These are phyloP conservation scores for Condylostylus longicornis DNA, from an alignment of 1,140 invertebrate genomes.

Conservation along the genomic window DNA sequence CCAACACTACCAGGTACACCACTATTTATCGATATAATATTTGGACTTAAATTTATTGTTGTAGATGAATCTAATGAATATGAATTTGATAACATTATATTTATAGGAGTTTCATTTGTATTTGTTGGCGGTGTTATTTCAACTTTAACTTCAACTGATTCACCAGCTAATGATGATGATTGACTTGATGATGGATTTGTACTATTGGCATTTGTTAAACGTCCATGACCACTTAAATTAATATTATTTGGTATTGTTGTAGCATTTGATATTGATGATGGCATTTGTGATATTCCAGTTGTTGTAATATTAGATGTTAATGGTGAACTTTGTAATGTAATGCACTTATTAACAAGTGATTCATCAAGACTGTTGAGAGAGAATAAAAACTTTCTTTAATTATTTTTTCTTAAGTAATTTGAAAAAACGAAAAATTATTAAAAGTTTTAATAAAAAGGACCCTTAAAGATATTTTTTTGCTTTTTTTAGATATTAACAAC, in stretches of 20 bases:
- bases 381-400: background rate
- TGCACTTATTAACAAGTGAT: constrained; percentile 29
- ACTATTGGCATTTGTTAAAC: too few species aligned
- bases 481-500: too few species aligned
- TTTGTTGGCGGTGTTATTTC: constrained; percentile 29
- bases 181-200: constrained; percentile 30
- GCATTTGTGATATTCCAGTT: too few species aligned
- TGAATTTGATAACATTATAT: constrained; percentile 22
- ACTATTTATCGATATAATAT: constrained; percentile 11
- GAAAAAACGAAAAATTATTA: too few species aligned
- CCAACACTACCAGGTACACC: constrained; percentile 26
- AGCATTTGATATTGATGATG: background rate
- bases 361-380: constrained; percentile 52
- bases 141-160: constrained; percentile 29
- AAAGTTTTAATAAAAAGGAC: too few species aligned
- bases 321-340: constrained; percentile 15
- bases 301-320: too few species aligned
- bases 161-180: constrained; percentile 28
- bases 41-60: constrained; percentile 26
- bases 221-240: too few species aligned
- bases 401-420: too few species aligned
- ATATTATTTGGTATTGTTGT: constrained; percentile 2
- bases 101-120: constrained; percentile 16
- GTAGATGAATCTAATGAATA: constrained; percentile 29
- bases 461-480: too few species aligned